Evolutionary conservation across 2,113 vertebrate species (phyloP).

Genomic region (Crotophaga sulcirostris): DNA sequence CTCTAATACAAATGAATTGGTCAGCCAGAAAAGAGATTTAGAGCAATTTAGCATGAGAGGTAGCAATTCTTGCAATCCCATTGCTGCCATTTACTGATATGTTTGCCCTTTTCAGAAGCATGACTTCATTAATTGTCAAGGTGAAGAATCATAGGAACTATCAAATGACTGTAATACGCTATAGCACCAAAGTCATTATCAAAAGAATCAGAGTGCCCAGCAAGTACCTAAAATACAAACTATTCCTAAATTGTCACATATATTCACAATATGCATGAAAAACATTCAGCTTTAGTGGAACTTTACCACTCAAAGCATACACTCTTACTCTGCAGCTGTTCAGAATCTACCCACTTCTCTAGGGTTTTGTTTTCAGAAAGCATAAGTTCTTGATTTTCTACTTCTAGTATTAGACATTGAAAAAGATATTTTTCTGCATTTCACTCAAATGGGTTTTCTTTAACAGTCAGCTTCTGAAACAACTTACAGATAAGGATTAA

Average conservation of each 20-base stretch:
- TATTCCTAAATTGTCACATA: not conserved
- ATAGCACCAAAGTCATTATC: not conserved
- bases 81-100: slow-evolving; percentile 29
- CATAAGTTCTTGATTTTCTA: not conserved
- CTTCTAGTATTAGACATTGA: not conserved
- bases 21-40: slow-evolving; percentile 33
- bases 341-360: not conserved
- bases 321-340: not conserved
- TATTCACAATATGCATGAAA: not conserved
- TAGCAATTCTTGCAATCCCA: not conserved
- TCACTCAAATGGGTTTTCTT: not conserved
- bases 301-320: not conserved
- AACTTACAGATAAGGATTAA: not conserved
- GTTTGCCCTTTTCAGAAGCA: slow-evolving; percentile 19
- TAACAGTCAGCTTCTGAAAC: not conserved
- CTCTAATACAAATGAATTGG: slow-evolving; percentile 35
- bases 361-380: not conserved
- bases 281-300: not conserved
- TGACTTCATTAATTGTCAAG: slow-evolving; percentile 15
- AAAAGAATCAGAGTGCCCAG: not conserved
- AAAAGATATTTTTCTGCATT: not conserved
- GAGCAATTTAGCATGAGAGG: slow-evolving; percentile 7
- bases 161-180: not conserved
- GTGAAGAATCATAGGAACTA: not conserved
- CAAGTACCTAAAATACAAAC: not conserved